Percentiles rank a stretch among this genome's conserved stretches.
Evolutionary conservation across 2,113 vertebrate species (phyloP).

Genomic region (cattle (Bos taurus)): ARS-UCD2.0 NC_037335.1:4854001-4854500

Average conservation of each 20-base stretch:
- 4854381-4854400: not conserved
- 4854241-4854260: not conserved
- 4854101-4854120: not conserved
- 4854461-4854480: not conserved
- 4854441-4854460: not conserved
- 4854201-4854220: not conserved
- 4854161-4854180: not conserved
- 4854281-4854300: not conserved
- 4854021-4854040: not conserved
- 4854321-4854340: not conserved
- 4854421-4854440: not conserved
- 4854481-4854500: not conserved
- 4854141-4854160: not conserved
- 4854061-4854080: not conserved
- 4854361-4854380: not conserved
- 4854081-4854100: not conserved
- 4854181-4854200: not conserved
- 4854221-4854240: not conserved
- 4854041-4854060: not conserved
- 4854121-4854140: not conserved
- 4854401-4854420: not conserved
- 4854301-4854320: not conserved
- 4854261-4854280: not conserved
- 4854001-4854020: not conserved
- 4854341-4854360: not conserved